These are phyloP conservation scores for Desmodus rotundus DNA, from an alignment of 2,113 vertebrate species.

Conservation along the genomic window DNA sequence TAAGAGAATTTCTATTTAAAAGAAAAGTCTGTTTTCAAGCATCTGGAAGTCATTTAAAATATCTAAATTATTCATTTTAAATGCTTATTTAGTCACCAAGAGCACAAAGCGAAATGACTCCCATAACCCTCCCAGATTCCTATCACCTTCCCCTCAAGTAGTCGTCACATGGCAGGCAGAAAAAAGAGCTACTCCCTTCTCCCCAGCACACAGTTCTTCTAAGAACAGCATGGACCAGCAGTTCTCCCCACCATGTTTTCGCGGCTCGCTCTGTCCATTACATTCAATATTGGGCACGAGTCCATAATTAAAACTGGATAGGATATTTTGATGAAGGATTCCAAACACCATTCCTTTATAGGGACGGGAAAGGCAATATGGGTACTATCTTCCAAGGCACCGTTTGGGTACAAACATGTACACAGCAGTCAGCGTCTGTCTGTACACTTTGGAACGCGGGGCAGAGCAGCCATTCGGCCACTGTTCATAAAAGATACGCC, in stretches of 20 bases:
- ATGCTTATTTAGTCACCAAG: slow-evolving; percentile 39
- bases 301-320: not conserved
- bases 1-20: slow-evolving; percentile 25
- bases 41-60: slow-evolving; percentile 57
- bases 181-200: not conserved
- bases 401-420: not conserved
- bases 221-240: not conserved
- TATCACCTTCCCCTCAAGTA: not conserved
- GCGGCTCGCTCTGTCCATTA: not conserved
- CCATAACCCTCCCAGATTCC: slow-evolving; percentile 15
- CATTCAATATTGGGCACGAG: not conserved
- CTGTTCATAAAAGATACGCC: not conserved
- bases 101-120: slow-evolving; percentile 24
- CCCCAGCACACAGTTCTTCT: not conserved
- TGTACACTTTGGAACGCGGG: not conserved
- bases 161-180: not conserved
- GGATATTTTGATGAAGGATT: not conserved
- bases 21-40: slow-evolving; percentile 46
- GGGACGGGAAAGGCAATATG: not conserved
- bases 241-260: not conserved
- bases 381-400: not conserved
- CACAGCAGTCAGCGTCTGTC: not conserved
- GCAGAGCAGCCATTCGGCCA: not conserved
- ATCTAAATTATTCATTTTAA: slow-evolving; percentile 42
- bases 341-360: not conserved